Evolutionary conservation across 2,113 vertebrate species (phyloP).

Genomic region (Labrus mixtus): DNA sequence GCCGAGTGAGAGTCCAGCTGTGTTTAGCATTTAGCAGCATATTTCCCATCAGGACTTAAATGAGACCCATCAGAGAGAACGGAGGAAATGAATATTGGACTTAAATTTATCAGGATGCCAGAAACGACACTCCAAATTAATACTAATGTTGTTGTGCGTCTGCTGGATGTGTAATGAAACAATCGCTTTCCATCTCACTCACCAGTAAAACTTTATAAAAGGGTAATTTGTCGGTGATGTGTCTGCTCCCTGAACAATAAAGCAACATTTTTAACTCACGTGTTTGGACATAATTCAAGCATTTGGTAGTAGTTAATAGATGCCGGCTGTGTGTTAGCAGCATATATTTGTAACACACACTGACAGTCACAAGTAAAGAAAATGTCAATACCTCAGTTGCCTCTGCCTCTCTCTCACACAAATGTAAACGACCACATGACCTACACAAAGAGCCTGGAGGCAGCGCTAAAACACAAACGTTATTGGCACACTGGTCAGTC

Average conservation of each 20-base stretch:
- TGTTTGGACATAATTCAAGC: background rate
- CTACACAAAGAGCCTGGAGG: conserved; percentile 41
- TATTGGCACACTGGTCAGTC: conserved; percentile 37
- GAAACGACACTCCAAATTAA: background rate
- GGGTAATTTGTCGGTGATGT: background rate
- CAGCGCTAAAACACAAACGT: conserved; percentile 41
- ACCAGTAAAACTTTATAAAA: background rate
- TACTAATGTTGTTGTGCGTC: background rate
- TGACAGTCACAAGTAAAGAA: conserved; percentile 36
- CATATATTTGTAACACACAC: conserved; percentile 5
- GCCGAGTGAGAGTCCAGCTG: too few species aligned
- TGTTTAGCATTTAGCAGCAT: background rate
- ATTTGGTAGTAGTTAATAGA: background rate
- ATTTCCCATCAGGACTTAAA: background rate
- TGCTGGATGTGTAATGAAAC: background rate
- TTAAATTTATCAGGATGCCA: background rate
- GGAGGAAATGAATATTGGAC: background rate
- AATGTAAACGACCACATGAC: conserved; percentile 59
- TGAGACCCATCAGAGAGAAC: background rate
- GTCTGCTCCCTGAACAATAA: background rate
- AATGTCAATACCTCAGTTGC: conserved; percentile 57
- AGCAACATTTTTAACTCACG: background rate
- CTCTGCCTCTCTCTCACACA: conserved; percentile 40
- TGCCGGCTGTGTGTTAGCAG: background rate
- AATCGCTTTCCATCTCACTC: background rate